These are phyloP conservation scores for Tetramorium parvispinum DNA, from an alignment of 1,140 invertebrate species.

Conservation along the genomic window DNA sequence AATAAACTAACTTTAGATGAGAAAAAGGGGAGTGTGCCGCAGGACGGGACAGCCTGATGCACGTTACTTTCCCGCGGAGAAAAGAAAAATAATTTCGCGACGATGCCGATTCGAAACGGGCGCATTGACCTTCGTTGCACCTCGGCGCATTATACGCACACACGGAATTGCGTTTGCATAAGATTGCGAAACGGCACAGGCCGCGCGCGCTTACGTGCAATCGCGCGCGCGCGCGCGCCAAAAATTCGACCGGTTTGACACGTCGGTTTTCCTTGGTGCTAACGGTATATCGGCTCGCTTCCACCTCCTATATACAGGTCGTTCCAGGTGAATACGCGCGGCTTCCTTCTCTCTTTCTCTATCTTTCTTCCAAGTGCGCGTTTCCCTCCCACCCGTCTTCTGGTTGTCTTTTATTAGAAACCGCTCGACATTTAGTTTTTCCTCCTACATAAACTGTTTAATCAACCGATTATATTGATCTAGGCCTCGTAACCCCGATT, in stretches of 20 bases:
- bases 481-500: conserved; percentile 16
- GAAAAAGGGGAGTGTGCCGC: background rate
- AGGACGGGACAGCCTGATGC: background rate
- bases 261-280: conserved; percentile 50
- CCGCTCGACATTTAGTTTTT: background rate
- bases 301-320: conserved; percentile 30
- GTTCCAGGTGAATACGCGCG: conserved; percentile 64
- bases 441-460: background rate
- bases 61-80: background rate
- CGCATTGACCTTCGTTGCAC: conserved; percentile 53
- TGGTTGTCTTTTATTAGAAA: conserved; percentile 3
- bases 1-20: background rate
- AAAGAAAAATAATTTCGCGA: conserved; percentile 12
- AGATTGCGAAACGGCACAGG: conserved; percentile 55
- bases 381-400: background rate
- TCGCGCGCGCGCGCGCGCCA: conserved; percentile 35
- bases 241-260: conserved; percentile 74
- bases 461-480: background rate
- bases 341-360: conserved; percentile 56
- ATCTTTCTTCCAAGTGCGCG: conserved; percentile 18
- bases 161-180: conserved; percentile 44
- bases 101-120: background rate
- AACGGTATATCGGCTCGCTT: conserved; percentile 65
- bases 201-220: conserved; percentile 35
- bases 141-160: background rate